phyloP scores from a whole-genome alignment of 2,113 vertebrate genomes.

The Corydoras sp. region DNA sequence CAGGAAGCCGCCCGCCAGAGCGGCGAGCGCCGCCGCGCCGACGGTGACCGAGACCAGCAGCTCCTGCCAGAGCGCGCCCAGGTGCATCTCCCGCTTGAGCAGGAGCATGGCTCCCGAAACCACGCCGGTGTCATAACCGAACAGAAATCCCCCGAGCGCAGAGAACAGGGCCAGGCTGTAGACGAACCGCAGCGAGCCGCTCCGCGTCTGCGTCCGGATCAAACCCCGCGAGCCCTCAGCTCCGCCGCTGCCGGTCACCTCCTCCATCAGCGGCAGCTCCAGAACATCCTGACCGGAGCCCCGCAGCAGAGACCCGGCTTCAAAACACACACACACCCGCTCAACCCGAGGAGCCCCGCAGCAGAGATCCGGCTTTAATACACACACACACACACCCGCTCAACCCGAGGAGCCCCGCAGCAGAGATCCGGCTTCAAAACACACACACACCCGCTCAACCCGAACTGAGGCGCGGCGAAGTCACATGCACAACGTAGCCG shows the following conservation, averaged over 20 bases:
- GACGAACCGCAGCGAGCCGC: constrained; percentile 70
- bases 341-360: constrained; percentile 56
- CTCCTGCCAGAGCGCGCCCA: constrained; percentile 90
- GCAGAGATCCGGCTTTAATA: not conserved
- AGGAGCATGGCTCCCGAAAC: constrained; percentile 93
- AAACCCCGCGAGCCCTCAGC: constrained; percentile 66
- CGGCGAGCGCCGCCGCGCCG: constrained; percentile 81
- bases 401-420: constrained; percentile 67
- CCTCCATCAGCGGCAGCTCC: constrained; percentile 67
- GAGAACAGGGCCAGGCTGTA: constrained; percentile 73
- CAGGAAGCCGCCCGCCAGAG: constrained; percentile 76
- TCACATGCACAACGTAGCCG: too few relatives aligned
- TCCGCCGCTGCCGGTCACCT: constrained; percentile 67
- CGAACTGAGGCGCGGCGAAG: too few relatives aligned
- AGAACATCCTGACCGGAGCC: constrained; percentile 70
- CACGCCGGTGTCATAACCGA: constrained; percentile 95
- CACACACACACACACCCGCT: constrained; percentile 2
- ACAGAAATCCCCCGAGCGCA: constrained; percentile 89
- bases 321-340: constrained; percentile 3
- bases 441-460: not conserved
- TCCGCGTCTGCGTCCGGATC: constrained; percentile 58
- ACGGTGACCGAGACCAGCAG: constrained; percentile 88
- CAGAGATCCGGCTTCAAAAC: not conserved
- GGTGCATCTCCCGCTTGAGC: constrained; percentile 82
- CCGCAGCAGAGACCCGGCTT: constrained; percentile 44